Conservation (phyloP, 2,113 vertebrate species). For the Notiomystis cincta region DNA sequence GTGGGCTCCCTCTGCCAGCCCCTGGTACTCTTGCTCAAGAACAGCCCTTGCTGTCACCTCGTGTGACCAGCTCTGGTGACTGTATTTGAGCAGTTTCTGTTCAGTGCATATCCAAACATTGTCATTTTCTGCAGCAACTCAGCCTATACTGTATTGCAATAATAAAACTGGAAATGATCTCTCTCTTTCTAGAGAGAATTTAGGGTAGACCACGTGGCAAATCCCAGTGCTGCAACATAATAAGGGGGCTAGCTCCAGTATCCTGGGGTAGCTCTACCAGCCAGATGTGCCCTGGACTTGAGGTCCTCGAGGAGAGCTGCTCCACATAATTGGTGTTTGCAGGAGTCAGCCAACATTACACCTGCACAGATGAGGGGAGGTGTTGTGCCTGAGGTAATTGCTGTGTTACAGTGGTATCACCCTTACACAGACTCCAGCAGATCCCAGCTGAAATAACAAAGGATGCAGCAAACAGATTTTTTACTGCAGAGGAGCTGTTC, state of each 20-base stretch:
- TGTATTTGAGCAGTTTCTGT: not conserved
- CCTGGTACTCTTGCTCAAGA: not conserved
- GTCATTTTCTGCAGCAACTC: not conserved
- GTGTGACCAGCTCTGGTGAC: not conserved
- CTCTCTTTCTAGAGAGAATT: not conserved
- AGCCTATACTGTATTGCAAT: not conserved
- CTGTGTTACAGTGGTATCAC: fast-evolving
- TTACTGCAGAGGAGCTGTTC: not conserved
- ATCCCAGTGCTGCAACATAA: fast-evolving
- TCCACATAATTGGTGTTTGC: not conserved
- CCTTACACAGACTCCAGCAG: not conserved
- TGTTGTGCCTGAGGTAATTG: not conserved
- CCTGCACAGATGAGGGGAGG: not conserved
- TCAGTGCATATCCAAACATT: not conserved
- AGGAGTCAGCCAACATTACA: not conserved
- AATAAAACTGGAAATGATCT: not conserved
- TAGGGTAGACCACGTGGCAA: not conserved
- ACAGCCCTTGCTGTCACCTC: not conserved
- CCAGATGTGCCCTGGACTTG: not conserved
- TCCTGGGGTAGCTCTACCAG: not conserved
- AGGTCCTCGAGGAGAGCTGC: not conserved
- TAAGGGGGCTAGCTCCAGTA: fast-evolving
- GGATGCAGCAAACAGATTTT: not conserved
- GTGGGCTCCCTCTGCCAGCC: not conserved
- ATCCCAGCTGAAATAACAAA: not conserved